phyloP scores from a whole-genome alignment of 2,888 invertebrate species.

The Drosophila multiciliata region DNA sequence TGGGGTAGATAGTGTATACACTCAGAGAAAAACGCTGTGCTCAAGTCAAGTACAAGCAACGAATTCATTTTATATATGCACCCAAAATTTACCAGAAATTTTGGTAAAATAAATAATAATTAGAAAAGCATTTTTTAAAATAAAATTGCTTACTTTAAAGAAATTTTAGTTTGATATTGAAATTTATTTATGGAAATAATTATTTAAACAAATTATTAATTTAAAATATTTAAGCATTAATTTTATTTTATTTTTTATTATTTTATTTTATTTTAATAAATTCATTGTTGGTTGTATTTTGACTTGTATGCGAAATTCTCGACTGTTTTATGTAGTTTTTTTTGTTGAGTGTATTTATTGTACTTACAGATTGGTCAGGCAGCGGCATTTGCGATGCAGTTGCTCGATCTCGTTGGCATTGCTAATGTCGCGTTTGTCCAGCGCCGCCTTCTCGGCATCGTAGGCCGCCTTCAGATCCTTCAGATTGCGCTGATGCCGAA shows the following conservation, averaged over 20 bases:
- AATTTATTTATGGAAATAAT: too few species aligned
- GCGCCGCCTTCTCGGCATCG: conserved; percentile 83
- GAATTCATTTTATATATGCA: too few species aligned
- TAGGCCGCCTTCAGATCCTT: conserved; percentile 84
- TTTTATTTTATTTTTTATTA: too few species aligned
- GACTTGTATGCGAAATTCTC: background rate
- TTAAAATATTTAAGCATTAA: too few species aligned
- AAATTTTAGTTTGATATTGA: too few species aligned
- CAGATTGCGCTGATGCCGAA: conserved; percentile 83
- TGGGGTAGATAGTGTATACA: background rate
- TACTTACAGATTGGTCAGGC: conserved; percentile 87
- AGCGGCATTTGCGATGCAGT: conserved; percentile 86
- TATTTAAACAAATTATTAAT: too few species aligned
- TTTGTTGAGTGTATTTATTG: background rate
- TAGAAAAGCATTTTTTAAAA: background rate
- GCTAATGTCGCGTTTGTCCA: conserved; percentile 85
- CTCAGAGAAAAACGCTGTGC: background rate
- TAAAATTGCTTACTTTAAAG: background rate
- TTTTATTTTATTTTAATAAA: background rate
- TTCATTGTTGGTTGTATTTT: background rate
- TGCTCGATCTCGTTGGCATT: conserved; percentile 87
- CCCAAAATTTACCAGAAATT: background rate
- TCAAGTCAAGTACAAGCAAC: background rate
- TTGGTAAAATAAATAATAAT: background rate
- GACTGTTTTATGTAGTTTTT: background rate